Percentiles rank a stretch among this genome's conserved stretches.
Conservation (phyloP, 2,797 vertebrate genomes). For the Smutsia gigantea region DNA sequence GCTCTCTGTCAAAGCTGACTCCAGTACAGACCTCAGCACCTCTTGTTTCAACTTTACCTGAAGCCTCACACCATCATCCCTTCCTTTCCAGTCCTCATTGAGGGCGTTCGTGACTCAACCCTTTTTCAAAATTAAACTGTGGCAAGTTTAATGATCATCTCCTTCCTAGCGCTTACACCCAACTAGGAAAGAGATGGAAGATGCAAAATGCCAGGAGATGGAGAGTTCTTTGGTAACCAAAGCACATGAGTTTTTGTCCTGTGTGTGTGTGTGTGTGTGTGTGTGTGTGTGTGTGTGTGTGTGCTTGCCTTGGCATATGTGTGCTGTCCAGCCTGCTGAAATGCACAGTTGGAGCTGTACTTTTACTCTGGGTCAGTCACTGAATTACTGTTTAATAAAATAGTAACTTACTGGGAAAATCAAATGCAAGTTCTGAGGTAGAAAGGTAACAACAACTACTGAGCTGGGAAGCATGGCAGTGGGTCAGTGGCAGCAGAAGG, state of each 20-base stretch:
- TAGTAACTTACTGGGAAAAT: neutral
- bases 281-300: fast-evolving
- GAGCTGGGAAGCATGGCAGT: neutral
- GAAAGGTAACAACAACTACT: neutral
- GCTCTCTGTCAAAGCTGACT: neutral
- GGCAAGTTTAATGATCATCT: neutral
- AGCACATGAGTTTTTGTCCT: neutral
- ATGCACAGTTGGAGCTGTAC: neutral
- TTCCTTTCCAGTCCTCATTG: neutral
- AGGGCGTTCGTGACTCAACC: neutral
- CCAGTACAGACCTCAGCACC: neutral
- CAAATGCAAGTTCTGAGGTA: neutral
- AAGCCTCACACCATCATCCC: neutral
- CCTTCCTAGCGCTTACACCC: neutral
- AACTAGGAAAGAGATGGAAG: neutral
- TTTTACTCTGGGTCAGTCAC: neutral
- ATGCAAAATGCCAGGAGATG: neutral
- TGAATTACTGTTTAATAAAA: neutral
- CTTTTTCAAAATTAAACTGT: neutral
- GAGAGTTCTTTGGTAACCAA: no score
- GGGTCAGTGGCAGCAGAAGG: neutral
- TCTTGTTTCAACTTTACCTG: neutral
- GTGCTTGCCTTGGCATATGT: neutral
- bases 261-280: fast-evolving
- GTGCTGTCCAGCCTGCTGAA: neutral